These are phyloP conservation scores for Macaria notata DNA, from an alignment of 2,888 invertebrate genomes.

Conservation along the genomic window DNA sequence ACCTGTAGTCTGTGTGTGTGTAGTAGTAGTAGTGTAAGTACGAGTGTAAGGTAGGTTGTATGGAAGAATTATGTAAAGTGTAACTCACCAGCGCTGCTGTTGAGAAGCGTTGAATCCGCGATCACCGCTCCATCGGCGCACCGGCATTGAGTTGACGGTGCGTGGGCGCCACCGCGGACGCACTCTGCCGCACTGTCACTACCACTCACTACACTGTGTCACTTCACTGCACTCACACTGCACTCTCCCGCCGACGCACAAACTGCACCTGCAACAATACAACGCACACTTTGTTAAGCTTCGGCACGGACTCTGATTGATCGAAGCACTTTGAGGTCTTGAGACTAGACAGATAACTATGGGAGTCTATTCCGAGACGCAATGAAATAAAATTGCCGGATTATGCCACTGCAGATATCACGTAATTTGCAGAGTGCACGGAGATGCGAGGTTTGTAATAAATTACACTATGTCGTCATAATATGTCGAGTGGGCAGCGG, in stretches of 20 bases:
- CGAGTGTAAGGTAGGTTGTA: neutral
- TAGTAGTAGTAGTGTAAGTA: too few relatives aligned
- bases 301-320: conserved; percentile 23
- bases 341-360: conserved; percentile 19
- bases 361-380: conserved; percentile 15
- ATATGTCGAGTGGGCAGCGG: conserved; percentile 17
- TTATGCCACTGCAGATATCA: conserved; percentile 7
- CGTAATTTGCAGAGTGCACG: neutral
- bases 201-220: conserved; percentile 36
- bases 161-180: conserved; percentile 69
- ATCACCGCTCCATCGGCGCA: conserved; percentile 81
- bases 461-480: conserved; percentile 14
- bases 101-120: conserved; percentile 71
- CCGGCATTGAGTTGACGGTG: conserved; percentile 73
- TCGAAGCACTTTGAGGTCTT: conserved; percentile 19
- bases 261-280: conserved; percentile 60
- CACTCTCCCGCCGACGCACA: neutral
- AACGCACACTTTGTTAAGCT: conserved; percentile 35
- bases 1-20: too few relatives aligned
- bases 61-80: too few relatives aligned
- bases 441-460: conserved; percentile 11
- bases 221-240: conserved; percentile 34
- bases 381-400: conserved; percentile 11
- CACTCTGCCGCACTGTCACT: conserved; percentile 34
- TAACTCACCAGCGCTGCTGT: conserved; percentile 75